A percentile compares a stretch with the other conserved stretches of the same genome.
phyloP scores from a whole-genome alignment of 2,888 invertebrate genomes.

The Taphrorychus bicolor region DNA sequence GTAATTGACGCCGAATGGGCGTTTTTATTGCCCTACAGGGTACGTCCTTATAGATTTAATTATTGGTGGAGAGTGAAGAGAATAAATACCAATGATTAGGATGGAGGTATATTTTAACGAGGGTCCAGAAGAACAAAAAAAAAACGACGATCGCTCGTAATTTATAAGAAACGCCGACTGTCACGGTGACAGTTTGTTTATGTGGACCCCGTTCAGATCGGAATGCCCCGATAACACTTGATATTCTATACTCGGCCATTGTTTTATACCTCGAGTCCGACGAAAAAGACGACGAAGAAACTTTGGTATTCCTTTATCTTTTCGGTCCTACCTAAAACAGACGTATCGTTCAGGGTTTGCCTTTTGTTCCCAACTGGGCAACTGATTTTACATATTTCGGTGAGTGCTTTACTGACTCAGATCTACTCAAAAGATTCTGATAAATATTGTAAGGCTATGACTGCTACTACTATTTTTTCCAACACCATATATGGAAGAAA shows the following conservation, averaged over 20 bases:
- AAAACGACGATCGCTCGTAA: constrained; percentile 47
- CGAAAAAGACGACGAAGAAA: constrained; percentile 25
- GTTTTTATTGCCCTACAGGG: background rate
- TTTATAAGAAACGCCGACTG: constrained; percentile 54
- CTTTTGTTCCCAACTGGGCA: background rate
- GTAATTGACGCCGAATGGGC: background rate
- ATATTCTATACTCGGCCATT: constrained; percentile 56
- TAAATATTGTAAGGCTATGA: no score
- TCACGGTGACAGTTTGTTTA: constrained; percentile 59
- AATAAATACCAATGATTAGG: constrained; percentile 29
- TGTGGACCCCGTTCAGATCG: constrained; percentile 58
- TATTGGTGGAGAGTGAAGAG: constrained; percentile 5
- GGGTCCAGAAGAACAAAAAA: constrained; percentile 19
- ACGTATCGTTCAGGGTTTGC: constrained; percentile 18
- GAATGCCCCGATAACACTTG: constrained; percentile 59
- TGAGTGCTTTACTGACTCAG: no score
- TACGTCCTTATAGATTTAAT: constrained; percentile 4
- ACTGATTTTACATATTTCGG: background rate
- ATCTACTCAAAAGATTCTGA: no score
- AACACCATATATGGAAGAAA: no score
- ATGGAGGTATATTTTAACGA: constrained; percentile 39
- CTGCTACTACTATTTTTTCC: no score
- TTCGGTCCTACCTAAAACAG: constrained; percentile 34
- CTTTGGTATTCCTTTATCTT: constrained; percentile 35
- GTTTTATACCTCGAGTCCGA: constrained; percentile 51